Conservation (phyloP, 2,797 vertebrate species). For the Enteromius thamalakanensis region DNA sequence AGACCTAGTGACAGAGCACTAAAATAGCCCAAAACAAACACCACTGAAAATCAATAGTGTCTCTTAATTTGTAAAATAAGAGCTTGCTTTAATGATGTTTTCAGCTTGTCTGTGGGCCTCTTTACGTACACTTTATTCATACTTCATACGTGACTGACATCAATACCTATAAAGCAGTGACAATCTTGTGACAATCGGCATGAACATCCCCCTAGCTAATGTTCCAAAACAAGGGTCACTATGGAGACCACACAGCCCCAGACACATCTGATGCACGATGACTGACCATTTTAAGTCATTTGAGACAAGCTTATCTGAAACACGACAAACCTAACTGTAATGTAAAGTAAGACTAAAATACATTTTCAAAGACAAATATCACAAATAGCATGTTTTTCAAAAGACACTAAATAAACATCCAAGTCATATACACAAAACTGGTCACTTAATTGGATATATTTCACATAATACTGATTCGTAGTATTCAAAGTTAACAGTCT, state of each 20-base stretch:
- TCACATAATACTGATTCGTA: not conserved
- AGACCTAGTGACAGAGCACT: slow-evolving; percentile 59
- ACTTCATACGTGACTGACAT: not conserved
- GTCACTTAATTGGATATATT: not conserved
- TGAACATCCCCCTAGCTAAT: slow-evolving; percentile 23
- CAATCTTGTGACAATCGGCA: slow-evolving; percentile 22
- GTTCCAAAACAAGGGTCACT: slow-evolving; percentile 32
- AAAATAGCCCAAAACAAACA: slow-evolving; percentile 66
- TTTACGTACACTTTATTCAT: not conserved
- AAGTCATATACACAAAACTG: not conserved
- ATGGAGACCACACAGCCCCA: slow-evolving; percentile 1
- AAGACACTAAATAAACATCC: not conserved
- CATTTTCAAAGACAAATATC: not conserved
- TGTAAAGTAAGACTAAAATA: not conserved
- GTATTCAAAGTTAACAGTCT: not conserved
- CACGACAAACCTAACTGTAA: not conserved
- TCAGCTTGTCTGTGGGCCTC: not conserved
- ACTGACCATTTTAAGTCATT: slow-evolving; percentile 36
- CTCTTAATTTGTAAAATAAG: slow-evolving; percentile 40
- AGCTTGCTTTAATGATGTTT: slow-evolving; percentile 7
- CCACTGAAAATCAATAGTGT: slow-evolving; percentile 54
- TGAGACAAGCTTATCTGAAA: slow-evolving; percentile 19
- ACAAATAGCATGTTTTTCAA: not conserved
- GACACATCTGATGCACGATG: slow-evolving; percentile 2
- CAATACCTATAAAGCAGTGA: slow-evolving; percentile 23